Evolutionary conservation across 2,797 vertebrate species (phyloP).

Genomic region (Acanthurus tractus): DNA sequence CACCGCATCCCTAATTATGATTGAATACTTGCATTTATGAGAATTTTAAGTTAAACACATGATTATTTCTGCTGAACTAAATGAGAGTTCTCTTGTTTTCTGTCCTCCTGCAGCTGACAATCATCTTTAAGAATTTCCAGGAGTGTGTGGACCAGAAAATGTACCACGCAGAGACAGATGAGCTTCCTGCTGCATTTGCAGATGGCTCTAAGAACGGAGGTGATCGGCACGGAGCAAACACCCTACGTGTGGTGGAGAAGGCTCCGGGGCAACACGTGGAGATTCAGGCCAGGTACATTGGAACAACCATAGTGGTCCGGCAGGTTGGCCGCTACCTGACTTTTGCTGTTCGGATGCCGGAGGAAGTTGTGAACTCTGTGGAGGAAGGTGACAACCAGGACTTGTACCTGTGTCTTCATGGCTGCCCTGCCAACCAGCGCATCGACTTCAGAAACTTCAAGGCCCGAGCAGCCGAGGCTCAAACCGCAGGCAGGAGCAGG

Average conservation of each 20-base stretch:
- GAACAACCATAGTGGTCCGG: constrained; percentile 96
- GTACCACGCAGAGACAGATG: constrained; percentile 95
- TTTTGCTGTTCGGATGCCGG: constrained; percentile 96
- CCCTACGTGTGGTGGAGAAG: constrained; percentile 94
- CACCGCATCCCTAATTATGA: too few relatives aligned
- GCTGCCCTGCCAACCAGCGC: constrained; percentile 93
- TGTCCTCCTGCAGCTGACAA: constrained; percentile 89
- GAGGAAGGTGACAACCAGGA: constrained; percentile 95
- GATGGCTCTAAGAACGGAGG: constrained; percentile 97
- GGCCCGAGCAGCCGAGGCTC: constrained; percentile 78
- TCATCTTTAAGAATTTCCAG: constrained; percentile 99
- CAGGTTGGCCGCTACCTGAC: constrained; percentile 97
- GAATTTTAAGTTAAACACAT: neutral
- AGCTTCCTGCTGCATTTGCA: constrained; percentile 93
- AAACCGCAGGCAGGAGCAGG: constrained; percentile 60
- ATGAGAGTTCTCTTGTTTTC: constrained; percentile 12
- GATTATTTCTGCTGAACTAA: neutral
- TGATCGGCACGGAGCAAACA: constrained; percentile 92
- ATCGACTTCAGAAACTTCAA: constrained; percentile 90
- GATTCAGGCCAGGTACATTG: constrained; percentile 97
- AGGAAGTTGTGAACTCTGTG: constrained; percentile 93
- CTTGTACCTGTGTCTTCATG: constrained; percentile 95
- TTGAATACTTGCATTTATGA: neutral
- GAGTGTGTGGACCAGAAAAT: constrained; percentile 98
- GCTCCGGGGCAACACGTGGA: constrained; percentile 95